Base-by-base conservation (phyloP, 2,888 invertebrate species). In the Rosalia funebris region DNA sequence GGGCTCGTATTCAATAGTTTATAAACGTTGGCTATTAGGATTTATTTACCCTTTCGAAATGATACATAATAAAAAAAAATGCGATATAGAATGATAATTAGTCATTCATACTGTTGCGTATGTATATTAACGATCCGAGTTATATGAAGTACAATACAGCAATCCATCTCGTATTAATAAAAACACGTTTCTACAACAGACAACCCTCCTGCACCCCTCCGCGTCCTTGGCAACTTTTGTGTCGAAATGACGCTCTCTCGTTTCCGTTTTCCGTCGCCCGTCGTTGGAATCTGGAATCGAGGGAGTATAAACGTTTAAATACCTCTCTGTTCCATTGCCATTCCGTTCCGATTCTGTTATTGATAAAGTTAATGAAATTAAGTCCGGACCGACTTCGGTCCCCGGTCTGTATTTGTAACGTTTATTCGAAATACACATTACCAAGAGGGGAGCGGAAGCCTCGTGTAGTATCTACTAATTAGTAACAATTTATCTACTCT, bases 291-390 rank as follows among this genome's bases (percentile, higher is more conserved):
- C 62, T 45, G 36, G 39, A 44, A 41, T 41, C 50, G 58, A 59
- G 68, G 65, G 64, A 61, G 64, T 62, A 52, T 57, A 66, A 34
- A 57, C 63, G 66, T 69, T 71, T 69, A 69, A 70, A 70, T 72
- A 67, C 68, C 70, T 69, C 70, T 68, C 66, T 55, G 68, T 65
- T 63, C 60, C 66, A 65, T 60, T 64, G 61, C 60, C 63, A 53
- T 57, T 57, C 58, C 59, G 47, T 59, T 61, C 67, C 71, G 70
- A 74, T 71, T 72, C 70, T 57, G 63, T 70, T 68, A 71, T 72
- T 75, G 74, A 75, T 74, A 72, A 72, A 73, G 71, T 73, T 74
- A 75, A 75, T 75, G 72, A 75, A 75, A 75, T 75, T 75, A 75
- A 73, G 70, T 70, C 68, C 65, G 66, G 60, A 50, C 65, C 65